Evolutionary conservation across 2,888 invertebrate species (phyloP).

Genomic region (Bellardia pandia): DNA sequence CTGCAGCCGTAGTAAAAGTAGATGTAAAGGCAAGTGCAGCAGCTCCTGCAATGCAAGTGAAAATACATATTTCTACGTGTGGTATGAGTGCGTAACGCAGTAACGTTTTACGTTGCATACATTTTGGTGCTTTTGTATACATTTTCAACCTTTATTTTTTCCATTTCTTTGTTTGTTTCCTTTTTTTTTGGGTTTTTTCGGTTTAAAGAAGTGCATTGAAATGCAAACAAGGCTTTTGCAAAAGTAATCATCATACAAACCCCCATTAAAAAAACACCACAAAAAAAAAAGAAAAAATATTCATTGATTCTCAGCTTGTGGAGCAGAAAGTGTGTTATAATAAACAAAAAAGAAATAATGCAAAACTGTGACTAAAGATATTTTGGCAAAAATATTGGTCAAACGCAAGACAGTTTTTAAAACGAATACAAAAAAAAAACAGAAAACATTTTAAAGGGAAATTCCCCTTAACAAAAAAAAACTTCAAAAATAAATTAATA

Average conservation of each 20-base stretch:
- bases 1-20: slow-evolving; percentile 3
- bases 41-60: slow-evolving; percentile 53
- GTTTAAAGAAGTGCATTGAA: slow-evolving; percentile 66
- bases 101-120: slow-evolving; percentile 53
- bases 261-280: slow-evolving; percentile 30
- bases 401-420: slow-evolving; percentile 23
- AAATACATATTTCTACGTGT: slow-evolving; percentile 14
- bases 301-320: slow-evolving; percentile 63
- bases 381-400: slow-evolving; percentile 67
- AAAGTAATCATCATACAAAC: slow-evolving; percentile 49
- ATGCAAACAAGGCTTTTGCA: slow-evolving; percentile 69
- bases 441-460: slow-evolving; percentile 23
- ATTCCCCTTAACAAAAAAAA: background rate
- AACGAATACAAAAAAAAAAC: background rate
- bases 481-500: slow-evolving; percentile 19
- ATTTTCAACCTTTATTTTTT: slow-evolving; percentile 37
- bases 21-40: slow-evolving; percentile 42
- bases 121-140: slow-evolving; percentile 51
- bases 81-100: slow-evolving; percentile 72
- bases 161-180: slow-evolving; percentile 20
- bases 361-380: slow-evolving; percentile 57
- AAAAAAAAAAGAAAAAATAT: slow-evolving; percentile 44
- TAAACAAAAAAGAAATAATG: slow-evolving; percentile 32
- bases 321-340: slow-evolving; percentile 56
- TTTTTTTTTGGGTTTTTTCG: slow-evolving; percentile 20